Evolutionary conservation across 2,113 vertebrate species (phyloP).

Genomic region (Acanthisitta chloris): DNA sequence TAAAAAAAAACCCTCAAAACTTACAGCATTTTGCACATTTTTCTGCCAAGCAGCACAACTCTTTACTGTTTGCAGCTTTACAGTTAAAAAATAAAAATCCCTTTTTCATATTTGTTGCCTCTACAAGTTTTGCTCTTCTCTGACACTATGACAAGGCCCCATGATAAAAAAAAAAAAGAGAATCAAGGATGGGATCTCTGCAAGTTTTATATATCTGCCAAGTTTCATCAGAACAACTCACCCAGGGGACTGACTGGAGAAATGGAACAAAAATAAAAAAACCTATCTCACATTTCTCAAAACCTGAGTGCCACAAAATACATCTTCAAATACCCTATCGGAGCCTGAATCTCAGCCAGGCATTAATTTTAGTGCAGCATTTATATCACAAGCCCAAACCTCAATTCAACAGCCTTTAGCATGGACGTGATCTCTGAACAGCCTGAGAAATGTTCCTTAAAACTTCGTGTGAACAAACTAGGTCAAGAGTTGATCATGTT

Average conservation of each 20-base stretch:
- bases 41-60: neutral
- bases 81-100: neutral
- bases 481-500: neutral
- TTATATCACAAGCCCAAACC: neutral
- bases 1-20: neutral
- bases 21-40: neutral
- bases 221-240: neutral
- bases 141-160: neutral
- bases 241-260: neutral
- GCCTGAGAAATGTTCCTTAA: neutral
- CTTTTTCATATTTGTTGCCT: neutral
- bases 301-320: neutral
- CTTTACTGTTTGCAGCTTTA: neutral
- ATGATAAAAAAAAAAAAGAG: neutral
- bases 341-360: neutral
- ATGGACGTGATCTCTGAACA: accelerated
- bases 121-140: neutral
- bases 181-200: neutral
- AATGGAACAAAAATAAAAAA: neutral
- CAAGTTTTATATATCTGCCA: neutral
- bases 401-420: neutral
- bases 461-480: neutral
- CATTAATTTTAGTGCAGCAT: neutral
- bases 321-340: neutral
- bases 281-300: neutral